Conservation (phyloP, 2,113 vertebrate species). For the Barbus barbus region DNA sequence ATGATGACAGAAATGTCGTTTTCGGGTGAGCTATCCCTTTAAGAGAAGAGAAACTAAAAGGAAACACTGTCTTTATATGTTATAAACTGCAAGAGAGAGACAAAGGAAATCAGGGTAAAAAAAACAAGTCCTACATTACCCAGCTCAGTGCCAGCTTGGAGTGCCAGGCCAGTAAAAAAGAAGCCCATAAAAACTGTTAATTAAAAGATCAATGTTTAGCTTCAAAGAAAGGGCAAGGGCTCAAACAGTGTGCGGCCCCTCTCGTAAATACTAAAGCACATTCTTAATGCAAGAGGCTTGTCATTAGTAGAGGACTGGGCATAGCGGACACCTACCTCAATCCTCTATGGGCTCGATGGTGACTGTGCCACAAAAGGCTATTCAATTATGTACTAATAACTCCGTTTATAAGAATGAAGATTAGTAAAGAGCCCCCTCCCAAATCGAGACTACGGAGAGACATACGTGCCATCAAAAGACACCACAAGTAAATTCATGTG, state of each 20-base stretch:
- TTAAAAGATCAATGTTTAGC: slow-evolving; percentile 41
- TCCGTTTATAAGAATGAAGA: slow-evolving; percentile 19
- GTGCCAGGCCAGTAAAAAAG: slow-evolving; percentile 46
- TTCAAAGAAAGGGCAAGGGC: slow-evolving; percentile 30
- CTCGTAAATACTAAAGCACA: slow-evolving; percentile 33
- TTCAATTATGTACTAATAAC: slow-evolving; percentile 40
- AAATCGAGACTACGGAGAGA: background rate
- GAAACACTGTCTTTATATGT: background rate
- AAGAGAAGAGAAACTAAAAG: background rate
- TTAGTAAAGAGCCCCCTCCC: background rate
- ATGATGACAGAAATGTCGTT: background rate
- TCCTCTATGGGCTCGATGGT: slow-evolving; percentile 5
- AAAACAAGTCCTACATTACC: background rate
- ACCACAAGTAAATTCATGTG: slow-evolving; percentile 41
- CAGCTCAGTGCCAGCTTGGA: slow-evolving; percentile 26
- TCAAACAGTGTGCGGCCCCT: slow-evolving; percentile 24
- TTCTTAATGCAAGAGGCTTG: slow-evolving; percentile 23
- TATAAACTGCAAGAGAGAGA: background rate
- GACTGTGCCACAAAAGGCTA: background rate
- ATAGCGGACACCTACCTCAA: background rate
- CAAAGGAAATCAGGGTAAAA: slow-evolving; percentile 30
- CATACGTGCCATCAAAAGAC: slow-evolving; percentile 31
- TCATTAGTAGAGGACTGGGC: slow-evolving; percentile 29
- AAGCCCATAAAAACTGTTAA: slow-evolving; percentile 51
- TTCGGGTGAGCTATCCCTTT: slow-evolving; percentile 5